Conservation (phyloP, 30 jellyfish, hydroid and myxozoan species). For the Sanderia malayensis region DNA sequence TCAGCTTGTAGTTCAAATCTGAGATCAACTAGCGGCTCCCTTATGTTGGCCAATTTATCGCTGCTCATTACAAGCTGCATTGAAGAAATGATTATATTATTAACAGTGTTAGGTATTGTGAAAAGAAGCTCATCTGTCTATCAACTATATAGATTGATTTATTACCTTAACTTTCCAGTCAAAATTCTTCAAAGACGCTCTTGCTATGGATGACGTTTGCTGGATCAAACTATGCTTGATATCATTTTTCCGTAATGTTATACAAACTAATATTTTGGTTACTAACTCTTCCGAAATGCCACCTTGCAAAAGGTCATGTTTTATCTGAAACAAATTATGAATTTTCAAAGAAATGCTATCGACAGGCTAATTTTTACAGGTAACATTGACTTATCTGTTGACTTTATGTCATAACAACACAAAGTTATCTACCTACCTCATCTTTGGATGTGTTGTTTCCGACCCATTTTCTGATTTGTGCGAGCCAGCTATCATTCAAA, state of each 20-base stretch:
- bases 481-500: conserved; percentile 29
- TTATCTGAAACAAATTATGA: conserved; percentile 41
- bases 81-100: no score
- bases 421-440: conserved; percentile 10
- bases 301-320: not conserved
- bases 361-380: no score
- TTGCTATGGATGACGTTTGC: conserved; percentile 44
- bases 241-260: conserved; percentile 47
- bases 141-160: no score
- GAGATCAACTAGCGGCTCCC: conserved; percentile 75
- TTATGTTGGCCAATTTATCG: conserved; percentile 71
- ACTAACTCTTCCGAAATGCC: conserved; percentile 41
- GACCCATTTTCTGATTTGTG: conserved; percentile 25
- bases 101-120: no score
- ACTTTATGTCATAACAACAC: no score
- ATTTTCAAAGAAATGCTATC: no score
- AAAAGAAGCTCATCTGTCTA: no score
- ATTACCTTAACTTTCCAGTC: conserved; percentile 68
- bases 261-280: conserved; percentile 19
- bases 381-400: no score
- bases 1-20: conserved; percentile 57
- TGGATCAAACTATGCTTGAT: conserved; percentile 21
- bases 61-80: conserved; percentile 88
- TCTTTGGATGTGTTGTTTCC: conserved; percentile 24
- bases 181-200: conserved; percentile 36